Conservation (phyloP, 2,113 vertebrate species). For the Ceratotherium simum region DNA sequence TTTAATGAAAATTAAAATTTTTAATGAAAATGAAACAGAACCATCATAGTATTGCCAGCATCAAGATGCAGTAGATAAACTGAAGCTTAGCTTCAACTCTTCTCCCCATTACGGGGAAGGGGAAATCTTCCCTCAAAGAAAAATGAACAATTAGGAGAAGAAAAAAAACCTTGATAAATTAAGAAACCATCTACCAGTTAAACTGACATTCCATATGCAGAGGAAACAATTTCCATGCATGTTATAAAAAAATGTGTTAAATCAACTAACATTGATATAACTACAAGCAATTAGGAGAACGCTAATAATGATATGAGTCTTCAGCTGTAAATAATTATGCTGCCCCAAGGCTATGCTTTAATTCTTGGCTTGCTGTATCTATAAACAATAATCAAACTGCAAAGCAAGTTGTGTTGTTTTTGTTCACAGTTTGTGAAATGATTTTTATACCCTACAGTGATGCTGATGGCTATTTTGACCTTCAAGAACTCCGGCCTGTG, state of each 20-base stretch:
- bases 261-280: conserved; percentile 99
- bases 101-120: conserved; percentile 49
- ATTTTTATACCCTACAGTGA: conserved; percentile 93
- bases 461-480: conserved; percentile 95
- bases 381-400: conserved; percentile 99
- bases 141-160: conserved; percentile 63
- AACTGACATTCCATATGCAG: conserved; percentile 91
- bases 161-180: conserved; percentile 80
- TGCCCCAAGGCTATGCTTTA: conserved; percentile 98
- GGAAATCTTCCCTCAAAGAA: conserved; percentile 63
- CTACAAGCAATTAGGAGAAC: conserved; percentile 99
- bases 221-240: conserved; percentile 94
- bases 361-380: conserved; percentile 98
- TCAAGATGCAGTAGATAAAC: conserved; percentile 66
- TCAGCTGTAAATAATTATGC: conserved; percentile 99
- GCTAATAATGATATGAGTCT: conserved; percentile 99
- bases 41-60: conserved; percentile 57
- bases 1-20: conserved; percentile 70
- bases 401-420: conserved; percentile 93
- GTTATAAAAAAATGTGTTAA: conserved; percentile 95
- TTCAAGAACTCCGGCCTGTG: conserved; percentile 91
- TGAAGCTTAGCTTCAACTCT: conserved; percentile 62
- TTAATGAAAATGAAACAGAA: conserved; percentile 75
- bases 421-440: conserved; percentile 93
- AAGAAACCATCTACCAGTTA: conserved; percentile 85